phyloP scores from a whole-genome alignment of 2,113 vertebrate species.

The Vidua chalybeata region DNA sequence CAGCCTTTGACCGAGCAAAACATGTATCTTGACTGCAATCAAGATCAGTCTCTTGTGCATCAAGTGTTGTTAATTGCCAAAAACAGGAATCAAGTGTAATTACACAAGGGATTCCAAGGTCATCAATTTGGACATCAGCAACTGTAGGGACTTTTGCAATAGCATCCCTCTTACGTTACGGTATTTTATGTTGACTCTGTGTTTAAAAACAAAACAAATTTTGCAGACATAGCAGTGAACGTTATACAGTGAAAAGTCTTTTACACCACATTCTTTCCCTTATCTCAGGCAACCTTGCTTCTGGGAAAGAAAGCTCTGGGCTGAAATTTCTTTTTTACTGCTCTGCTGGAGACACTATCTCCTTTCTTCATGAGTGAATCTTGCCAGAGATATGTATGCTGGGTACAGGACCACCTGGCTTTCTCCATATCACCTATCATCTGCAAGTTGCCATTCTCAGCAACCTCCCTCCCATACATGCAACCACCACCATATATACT shows the following conservation, averaged over 20 bases:
- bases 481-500: not conserved
- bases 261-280: not conserved
- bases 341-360: not conserved
- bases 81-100: not conserved
- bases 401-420: not conserved
- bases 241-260: not conserved
- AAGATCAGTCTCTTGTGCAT: not conserved
- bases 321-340: not conserved
- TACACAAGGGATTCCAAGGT: not conserved
- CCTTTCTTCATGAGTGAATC: not conserved
- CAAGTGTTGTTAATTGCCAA: not conserved
- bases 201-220: not conserved
- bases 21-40: not conserved
- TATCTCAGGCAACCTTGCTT: not conserved
- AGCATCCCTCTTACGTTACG: not conserved
- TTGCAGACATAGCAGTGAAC: not conserved
- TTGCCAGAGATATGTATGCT: not conserved
- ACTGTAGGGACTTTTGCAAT: not conserved
- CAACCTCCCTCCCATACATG: not conserved
- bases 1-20: not conserved
- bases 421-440: accelerated
- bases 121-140: not conserved
- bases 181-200: not conserved
- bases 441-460: not conserved
- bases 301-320: not conserved